phyloP scores from a whole-genome alignment of 2,113 vertebrate genomes.

The Egretta garzetta region DNA sequence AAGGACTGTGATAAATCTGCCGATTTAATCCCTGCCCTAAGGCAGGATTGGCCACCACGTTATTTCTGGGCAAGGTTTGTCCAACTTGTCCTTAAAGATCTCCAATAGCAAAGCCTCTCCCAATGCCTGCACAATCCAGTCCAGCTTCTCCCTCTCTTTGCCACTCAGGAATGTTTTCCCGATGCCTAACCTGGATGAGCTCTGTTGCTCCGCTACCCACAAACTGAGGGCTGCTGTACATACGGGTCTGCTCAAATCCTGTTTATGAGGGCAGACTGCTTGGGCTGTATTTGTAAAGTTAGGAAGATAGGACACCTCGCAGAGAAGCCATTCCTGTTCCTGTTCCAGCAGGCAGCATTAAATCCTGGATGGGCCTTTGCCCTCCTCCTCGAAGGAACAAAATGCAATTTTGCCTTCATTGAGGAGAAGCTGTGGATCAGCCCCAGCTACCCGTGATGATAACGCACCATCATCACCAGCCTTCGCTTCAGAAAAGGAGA shows the following conservation, averaged over 20 bases:
- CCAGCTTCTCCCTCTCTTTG: not conserved
- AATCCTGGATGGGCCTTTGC: not conserved
- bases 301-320: not conserved
- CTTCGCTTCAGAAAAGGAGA: not conserved
- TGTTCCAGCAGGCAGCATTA: not conserved
- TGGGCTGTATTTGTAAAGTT: not conserved
- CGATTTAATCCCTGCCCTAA: not conserved
- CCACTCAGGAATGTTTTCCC: not conserved
- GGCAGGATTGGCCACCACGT: not conserved
- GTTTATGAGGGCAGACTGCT: not conserved
- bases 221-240: not conserved
- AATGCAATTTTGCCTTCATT: not conserved
- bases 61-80: not conserved
- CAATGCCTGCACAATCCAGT: not conserved
- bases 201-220: not conserved
- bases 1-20: not conserved
- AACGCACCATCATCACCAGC: not conserved
- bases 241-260: not conserved
- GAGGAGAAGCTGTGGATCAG: not conserved
- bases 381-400: not conserved
- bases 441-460: too few species aligned
- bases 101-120: not conserved
- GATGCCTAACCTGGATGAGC: rapidly evolving
- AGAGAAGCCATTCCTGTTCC: not conserved
- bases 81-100: not conserved